Evolutionary conservation across 2,888 invertebrate species (phyloP), one percentile per base, ranked within the genome.

Genomic region (Chalcosyrphus nemorum): DNA sequence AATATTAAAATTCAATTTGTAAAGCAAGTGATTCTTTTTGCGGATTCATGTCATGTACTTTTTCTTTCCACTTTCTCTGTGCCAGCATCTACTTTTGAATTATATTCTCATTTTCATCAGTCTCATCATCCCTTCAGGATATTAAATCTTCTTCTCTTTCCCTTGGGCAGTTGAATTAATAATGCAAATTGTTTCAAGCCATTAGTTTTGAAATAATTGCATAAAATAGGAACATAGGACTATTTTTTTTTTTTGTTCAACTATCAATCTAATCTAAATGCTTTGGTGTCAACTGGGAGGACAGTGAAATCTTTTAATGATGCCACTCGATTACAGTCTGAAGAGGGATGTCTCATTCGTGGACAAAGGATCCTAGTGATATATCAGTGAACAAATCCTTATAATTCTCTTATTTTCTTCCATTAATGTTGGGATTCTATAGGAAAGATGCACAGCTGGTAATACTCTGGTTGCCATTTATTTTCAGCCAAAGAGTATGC

Each of bases 321-420:
- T 24, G 50, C 24, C 50, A 24, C 13, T 50, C 24, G 6, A 50
- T 50, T 24, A 50, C 24, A 4, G n/a, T n/a, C 24, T 13, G 35
- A n/a, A n/a, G 4, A n/a, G 2, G 24, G 24, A 24, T 4, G n/a
- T 2, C 3, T 13, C 35, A n/a, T n/a, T 3, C 45, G 38, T 57
- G 19, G 21, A 57, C n/a, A 41, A 59, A 43, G 27, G 27, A 24
- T 61, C 11, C 19, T 29, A 29, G 45, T 17, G 45, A 61, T 61
- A 61, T 45, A 61, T 61, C 43, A 45, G 17, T 19, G 61, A 17
- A 29, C 7, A 21, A 52, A 52, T 27, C 27, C 19, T 3, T n/a
- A n/a, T n/a, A n/a, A n/a, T n/a, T n/a, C 13, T 13, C n/a, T 27
- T 17, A 13, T n/a, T 27, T 27, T 15, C 7, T 27, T 3, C 15